phyloP scores from a whole-genome alignment of 23 tunicate species.

The Clavelina lepadiformis region DNA sequence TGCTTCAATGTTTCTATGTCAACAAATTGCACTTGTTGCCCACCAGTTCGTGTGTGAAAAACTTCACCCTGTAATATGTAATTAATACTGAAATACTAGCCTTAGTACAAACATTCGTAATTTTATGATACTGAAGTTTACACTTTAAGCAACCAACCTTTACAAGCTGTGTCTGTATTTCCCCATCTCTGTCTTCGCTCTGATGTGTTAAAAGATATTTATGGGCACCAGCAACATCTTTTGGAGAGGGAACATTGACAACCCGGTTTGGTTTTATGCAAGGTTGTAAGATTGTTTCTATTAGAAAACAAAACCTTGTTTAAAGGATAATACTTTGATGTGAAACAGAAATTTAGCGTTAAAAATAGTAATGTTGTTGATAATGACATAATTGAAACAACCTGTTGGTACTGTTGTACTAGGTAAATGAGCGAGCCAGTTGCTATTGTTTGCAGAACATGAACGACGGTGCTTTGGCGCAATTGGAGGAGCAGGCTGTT shows the following conservation, averaged over 20 bases:
- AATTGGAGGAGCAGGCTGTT: slow-evolving; percentile 64
- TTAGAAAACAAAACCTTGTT: background rate
- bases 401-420: slow-evolving; percentile 70
- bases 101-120: no score
- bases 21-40: slow-evolving; percentile 96
- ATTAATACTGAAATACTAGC: no score
- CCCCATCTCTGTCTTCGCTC: slow-evolving; percentile 62
- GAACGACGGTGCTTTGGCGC: slow-evolving; percentile 81
- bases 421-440: slow-evolving; percentile 94
- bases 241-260: slow-evolving; percentile 86
- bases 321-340: background rate
- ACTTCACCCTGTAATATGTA: slow-evolving; percentile 99
- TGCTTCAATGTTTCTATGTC: slow-evolving; percentile 89
- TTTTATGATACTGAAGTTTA: no score
- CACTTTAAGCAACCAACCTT: slow-evolving; percentile 46
- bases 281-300: slow-evolving; percentile 90
- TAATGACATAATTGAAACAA: slow-evolving; percentile 2
- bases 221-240: slow-evolving; percentile 73
- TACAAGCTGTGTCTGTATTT: slow-evolving; percentile 90
- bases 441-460: slow-evolving; percentile 38
- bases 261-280: slow-evolving; percentile 56
- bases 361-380: background rate
- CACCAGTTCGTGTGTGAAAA: slow-evolving; percentile 90
- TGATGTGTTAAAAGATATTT: slow-evolving; percentile 95
- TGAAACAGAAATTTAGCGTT: no score